phyloP scores from a whole-genome alignment of 2,113 vertebrate genomes.

The Hydrochoerus hydrochaeris region DNA sequence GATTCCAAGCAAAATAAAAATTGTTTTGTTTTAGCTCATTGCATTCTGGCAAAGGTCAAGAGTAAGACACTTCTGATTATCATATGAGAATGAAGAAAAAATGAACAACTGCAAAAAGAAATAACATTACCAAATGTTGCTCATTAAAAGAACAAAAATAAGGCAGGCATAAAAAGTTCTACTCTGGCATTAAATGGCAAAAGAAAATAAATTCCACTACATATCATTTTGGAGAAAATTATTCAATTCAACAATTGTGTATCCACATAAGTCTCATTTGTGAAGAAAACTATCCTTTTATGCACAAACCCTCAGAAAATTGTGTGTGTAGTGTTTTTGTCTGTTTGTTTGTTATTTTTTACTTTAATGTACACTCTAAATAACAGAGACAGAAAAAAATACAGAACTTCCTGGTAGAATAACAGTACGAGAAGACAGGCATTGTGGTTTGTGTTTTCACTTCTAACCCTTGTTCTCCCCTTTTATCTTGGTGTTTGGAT shows the following conservation, averaged over 20 bases:
- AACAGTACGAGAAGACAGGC: neutral
- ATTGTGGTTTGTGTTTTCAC: neutral
- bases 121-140: neutral
- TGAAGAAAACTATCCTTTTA: neutral
- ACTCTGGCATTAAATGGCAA: neutral
- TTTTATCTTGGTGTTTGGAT: neutral
- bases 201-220: conserved; percentile 7
- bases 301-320: neutral
- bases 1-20: conserved; percentile 1
- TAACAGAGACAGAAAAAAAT: conserved; percentile 1
- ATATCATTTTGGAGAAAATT: neutral
- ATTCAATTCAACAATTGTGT: neutral
- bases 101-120: conserved; percentile 26
- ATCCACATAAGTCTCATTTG: neutral
- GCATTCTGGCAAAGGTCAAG: neutral
- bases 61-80: neutral
- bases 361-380: neutral
- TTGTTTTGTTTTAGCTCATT: neutral
- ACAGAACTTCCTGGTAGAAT: neutral
- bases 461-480: neutral
- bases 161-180: neutral
- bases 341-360: neutral
- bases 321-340: neutral
- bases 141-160: neutral
- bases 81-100: neutral